These are phyloP conservation scores for Emberiza fucata DNA, from an alignment of 2,113 vertebrate species.

Conservation along the genomic window DNA sequence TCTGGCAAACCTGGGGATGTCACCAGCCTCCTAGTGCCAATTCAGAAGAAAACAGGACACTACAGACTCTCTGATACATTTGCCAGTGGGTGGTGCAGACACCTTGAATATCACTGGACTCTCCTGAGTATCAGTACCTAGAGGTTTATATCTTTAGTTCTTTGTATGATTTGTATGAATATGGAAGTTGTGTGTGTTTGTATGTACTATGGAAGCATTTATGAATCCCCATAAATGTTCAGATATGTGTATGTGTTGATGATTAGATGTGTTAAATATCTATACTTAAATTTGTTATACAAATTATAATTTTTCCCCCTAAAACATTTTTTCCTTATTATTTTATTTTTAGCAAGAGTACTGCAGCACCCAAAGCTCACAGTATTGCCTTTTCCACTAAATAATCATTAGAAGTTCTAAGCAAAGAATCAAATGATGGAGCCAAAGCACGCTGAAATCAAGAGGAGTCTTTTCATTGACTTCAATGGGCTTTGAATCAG, in stretches of 20 bases:
- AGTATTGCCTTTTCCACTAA: neutral
- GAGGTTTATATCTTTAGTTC: neutral
- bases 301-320: neutral
- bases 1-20: neutral
- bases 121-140: neutral
- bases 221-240: neutral
- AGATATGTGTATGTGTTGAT: neutral
- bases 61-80: neutral
- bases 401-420: constrained; percentile 36
- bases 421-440: constrained; percentile 19
- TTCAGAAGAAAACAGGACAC: neutral
- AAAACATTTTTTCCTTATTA: neutral
- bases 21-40: neutral
- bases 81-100: neutral
- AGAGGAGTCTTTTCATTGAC: constrained; percentile 23
- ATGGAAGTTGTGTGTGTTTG: neutral
- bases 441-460: constrained; percentile 46
- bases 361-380: neutral
- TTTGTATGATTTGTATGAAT: neutral
- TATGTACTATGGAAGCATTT: neutral
- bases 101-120: neutral
- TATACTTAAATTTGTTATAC: neutral
- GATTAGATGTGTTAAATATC: neutral
- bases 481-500: constrained; percentile 46
- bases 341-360: constrained; percentile 15